Evolutionary conservation across 1,140 invertebrate species (phyloP), one percentile per base, ranked within the genome.

Genomic region (Lucilia cuprina): DNA sequence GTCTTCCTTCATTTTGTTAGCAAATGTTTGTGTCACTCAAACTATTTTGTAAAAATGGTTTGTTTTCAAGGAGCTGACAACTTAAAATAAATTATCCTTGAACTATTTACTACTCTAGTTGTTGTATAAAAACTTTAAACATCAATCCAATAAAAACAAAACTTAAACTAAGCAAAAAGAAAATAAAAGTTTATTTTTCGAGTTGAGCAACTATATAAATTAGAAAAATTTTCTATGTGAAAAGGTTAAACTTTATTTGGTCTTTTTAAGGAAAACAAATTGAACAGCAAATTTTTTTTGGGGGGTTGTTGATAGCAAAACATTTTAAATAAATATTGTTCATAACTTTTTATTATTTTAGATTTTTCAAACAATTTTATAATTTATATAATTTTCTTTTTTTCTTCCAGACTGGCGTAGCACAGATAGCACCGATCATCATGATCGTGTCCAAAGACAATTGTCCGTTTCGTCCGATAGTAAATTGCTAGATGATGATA

Each of bases 391-490:
- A 35, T 35, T 75, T 14, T 3, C 17, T 83, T 84, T 80, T 55
- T 83, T 88, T 84, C 87, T 83, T 87, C 91, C 92, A 95, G 95
- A 95, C 92, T 97, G 96, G 96, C 88, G 89, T 87, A 94, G 95
- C 90, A 94, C 94, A 89, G 93, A 95, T 86, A 93, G 94, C 86
- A 94, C 95, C 89, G 89, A 90, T 87, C 89, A 90, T 83, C 96
- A 96, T 87, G 95, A 96, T 87, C 94, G 95, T 87, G 96, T 97
- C 84, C 95, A 96, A 88, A 93, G 96, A 87, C 96, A 97, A 91
- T 93, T 97, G 86, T 97, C 96, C 25, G 96, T 97, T 85, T 97
- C 96, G 82, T 97, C 96, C 86, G 96, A 97, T 93, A 97, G 96
- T 83, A 97, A 97, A 91, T 93, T 97, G 78, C 92, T 97, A 85